Base-by-base conservation (phyloP, 2,888 invertebrate species). In the Scotopteryx bipunctaria region DNA sequence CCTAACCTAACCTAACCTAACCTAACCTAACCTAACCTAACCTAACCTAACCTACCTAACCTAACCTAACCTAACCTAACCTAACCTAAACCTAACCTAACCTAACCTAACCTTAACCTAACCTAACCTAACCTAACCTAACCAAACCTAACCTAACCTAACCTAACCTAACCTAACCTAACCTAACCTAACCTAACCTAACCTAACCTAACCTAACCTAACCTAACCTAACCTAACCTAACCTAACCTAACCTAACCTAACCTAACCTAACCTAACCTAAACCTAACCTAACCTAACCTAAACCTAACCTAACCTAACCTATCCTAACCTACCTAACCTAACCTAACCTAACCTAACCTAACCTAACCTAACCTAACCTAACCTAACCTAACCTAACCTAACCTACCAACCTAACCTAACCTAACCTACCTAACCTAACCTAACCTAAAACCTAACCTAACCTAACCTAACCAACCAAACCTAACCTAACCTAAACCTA, bases 401-500 rank as follows among this genome's bases (percentile, higher is more conserved):
- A 38, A 44, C 33, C 44, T 40, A 38, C 55, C 45, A 53, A 45
- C 45, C 41, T 36, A 43, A 47, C 53, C 47, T 43, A 42, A 47
- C 32, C 40, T 40, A 40, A 40, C 40, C 40, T 40, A 40, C 27
- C 27, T 29, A 29, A 40, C 27, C 27, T 27, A 40, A 40, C 27
- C 40, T 40, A 38, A 38, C 38, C 40, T 29, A n/a, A n/a, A 40
- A 41, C 41, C 41, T 31, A 31, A 41, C 41, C 41, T 41, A 38
- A 43, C 47, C 43, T 37, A 37, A 38, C 42, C 47, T 43, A 37
- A 47, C 42, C 13, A 23, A 21, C 36, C 21, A 36, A 62, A 60
- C 61, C 5, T 50, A 66, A 4, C 55, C 64, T 52, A 57, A 53
- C 57, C 57, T 57, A 25, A 57, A 57, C 57, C 57, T 56, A 60